A percentile compares a stretch with the other conserved stretches of the same genome.
Evolutionary conservation across 1,140 invertebrate species (phyloP).

Genomic region (Cotesia chilonis): DNA sequence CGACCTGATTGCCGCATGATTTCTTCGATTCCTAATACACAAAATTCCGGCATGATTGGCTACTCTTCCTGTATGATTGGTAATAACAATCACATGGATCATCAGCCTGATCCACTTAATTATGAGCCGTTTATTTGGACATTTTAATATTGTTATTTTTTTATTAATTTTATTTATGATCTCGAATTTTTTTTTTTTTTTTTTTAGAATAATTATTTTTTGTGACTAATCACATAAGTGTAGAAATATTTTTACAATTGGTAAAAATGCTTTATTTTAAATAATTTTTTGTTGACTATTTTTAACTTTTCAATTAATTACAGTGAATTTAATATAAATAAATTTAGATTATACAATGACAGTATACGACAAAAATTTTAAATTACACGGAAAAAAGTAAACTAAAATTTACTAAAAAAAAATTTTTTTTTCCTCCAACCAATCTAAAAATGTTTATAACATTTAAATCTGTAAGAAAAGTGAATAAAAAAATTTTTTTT

Average conservation of each 20-base stretch:
- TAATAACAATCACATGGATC: conserved; percentile 55
- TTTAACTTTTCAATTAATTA: too few relatives aligned
- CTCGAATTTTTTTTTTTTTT: not conserved
- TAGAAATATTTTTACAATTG: not conserved
- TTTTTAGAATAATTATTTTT: not conserved
- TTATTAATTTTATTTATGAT: not conserved
- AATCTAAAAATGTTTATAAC: too few relatives aligned
- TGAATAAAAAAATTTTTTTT: too few relatives aligned
- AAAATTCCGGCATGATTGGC: conserved; percentile 44
- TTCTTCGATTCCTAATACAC: conserved; percentile 46
- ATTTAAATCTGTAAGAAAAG: too few relatives aligned
- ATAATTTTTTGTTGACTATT: not conserved
- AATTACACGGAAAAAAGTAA: too few relatives aligned
- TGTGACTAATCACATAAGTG: not conserved
- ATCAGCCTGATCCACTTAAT: conserved; percentile 58
- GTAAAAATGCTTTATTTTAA: not conserved
- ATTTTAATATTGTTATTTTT: conserved; percentile 46
- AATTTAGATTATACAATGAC: too few relatives aligned
- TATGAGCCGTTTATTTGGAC: conserved; percentile 64
- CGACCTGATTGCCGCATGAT: conserved; percentile 58
- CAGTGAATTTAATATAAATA: too few relatives aligned
- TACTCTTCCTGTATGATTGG: conserved; percentile 61
- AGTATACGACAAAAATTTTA: too few relatives aligned
- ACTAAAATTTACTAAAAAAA: too few relatives aligned
- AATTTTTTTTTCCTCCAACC: too few relatives aligned